These are phyloP conservation scores for Acrossocheilus wenchowensis DNA, from an alignment of 2,797 vertebrate species.

Conservation along the genomic window DNA sequence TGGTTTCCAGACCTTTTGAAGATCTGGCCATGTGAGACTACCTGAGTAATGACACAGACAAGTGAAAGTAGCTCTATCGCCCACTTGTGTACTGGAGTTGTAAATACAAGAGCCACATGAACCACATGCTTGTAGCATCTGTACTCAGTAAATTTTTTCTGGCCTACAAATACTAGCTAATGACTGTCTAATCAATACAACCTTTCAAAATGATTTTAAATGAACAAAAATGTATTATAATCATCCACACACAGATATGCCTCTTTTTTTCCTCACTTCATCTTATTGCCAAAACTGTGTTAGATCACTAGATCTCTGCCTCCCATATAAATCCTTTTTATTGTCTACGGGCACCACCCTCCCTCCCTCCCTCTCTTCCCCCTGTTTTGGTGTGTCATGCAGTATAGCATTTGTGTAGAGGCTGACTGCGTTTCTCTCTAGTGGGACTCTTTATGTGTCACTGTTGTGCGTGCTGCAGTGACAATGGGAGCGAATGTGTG, in stretches of 20 bases:
- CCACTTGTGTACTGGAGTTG: neutral
- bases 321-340: neutral
- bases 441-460: constrained; percentile 52
- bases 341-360: neutral
- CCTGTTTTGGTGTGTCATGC: constrained; percentile 14
- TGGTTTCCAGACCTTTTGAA: neutral
- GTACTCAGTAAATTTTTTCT: neutral
- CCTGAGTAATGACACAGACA: neutral
- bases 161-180: neutral
- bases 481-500: constrained; percentile 54
- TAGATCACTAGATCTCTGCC: neutral
- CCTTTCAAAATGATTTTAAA: neutral
- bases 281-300: neutral
- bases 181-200: neutral
- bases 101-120: neutral
- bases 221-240: neutral
- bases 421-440: constrained; percentile 43
- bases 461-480: constrained; percentile 56
- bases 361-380: neutral
- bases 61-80: neutral
- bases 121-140: neutral
- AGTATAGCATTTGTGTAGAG: constrained; percentile 34
- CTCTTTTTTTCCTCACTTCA: neutral
- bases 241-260: constrained; percentile 38
- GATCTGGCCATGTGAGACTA: neutral